Percentiles rank a stretch among this genome's conserved stretches.
phyloP scores from a whole-genome alignment of 2,888 invertebrate species.

The Tenthredo livida region DNA sequence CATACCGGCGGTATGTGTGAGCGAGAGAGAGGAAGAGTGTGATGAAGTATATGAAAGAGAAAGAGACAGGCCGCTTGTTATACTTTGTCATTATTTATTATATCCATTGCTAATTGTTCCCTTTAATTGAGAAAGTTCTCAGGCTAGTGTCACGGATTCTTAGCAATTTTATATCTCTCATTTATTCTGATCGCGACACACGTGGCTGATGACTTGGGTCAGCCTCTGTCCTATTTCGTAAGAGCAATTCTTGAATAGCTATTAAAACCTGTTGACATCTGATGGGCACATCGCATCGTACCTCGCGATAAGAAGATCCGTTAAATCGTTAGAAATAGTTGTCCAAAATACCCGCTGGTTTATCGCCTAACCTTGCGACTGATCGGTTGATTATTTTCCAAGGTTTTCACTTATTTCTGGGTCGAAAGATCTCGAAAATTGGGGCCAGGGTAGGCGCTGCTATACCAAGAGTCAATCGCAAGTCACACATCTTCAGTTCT shows the following conservation, averaged over 20 bases:
- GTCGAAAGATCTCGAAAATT: background rate
- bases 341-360: background rate
- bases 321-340: constrained; percentile 33
- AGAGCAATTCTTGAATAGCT: constrained; percentile 32
- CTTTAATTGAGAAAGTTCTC: constrained; percentile 77
- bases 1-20: constrained; percentile 41
- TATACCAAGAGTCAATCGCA: constrained; percentile 23
- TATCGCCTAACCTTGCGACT: background rate
- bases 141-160: constrained; percentile 65
- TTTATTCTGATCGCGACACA: constrained; percentile 35
- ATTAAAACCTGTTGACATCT: constrained; percentile 48
- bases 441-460: background rate
- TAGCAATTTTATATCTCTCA: constrained; percentile 51
- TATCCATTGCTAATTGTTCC: constrained; percentile 70
- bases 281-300: constrained; percentile 36
- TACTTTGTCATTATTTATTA: constrained; percentile 52
- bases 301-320: constrained; percentile 41
- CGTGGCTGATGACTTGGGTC: constrained; percentile 33
- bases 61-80: constrained; percentile 48
- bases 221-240: constrained; percentile 47
- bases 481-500: constrained; percentile 21
- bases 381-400: background rate
- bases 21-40: constrained; percentile 52
- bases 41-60: constrained; percentile 50
- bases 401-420: background rate